Base-by-base conservation (phyloP, 2,888 invertebrate genomes). In the Melangyna quadrimaculata region DNA sequence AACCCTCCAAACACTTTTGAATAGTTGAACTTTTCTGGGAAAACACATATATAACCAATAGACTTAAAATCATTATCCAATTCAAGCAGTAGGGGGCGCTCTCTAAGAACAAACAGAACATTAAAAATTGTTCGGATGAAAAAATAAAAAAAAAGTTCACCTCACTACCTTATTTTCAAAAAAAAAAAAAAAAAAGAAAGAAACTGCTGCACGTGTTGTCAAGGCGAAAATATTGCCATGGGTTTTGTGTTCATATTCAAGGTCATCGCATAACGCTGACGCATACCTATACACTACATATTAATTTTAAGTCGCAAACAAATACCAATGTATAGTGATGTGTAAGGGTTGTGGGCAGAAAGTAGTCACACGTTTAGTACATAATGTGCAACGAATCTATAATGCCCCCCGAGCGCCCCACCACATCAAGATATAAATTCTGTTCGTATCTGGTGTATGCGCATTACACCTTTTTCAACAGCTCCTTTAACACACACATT, bases 221-320 rank as follows among this genome's bases (percentile, higher is more conserved):
- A 86, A 86, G 77, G 81, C 73, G 17, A 57, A 79, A 81, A 65
- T 73, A 81, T 86, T 70, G 69, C 81, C 72, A 81, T 61, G 86
- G 67, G 55, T 12, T 61, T 77, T 51, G 71, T 86, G 77, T 72
- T 72, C 63, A 75, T 77, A 72, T 86, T 86, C 86, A 86, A 86
- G 86, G 86, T 86, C 86, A 73, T 70, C 77, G 69, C 72, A 72
- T 77, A 73, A 71, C 65, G 72, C 57, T 63, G 40, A 37, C 70
- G 73, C 67, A 65, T 22, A 67, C 72, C 65, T 37, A 51, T 63
- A 51, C 51, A 32, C 24, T 17, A 67, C 72, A 72, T 37, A 51
- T 63, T 61, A 40, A 32, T 32, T 17, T 37, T n/a, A 55, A 45
- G 3, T 10, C 22, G n/a, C 24, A 40, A 65, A 69, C 72, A 78